A percentile compares a stretch with the other conserved stretches of the same genome.
Evolutionary conservation across 2,888 invertebrate species (phyloP).

Genomic region (Drosophila paramelanica): DNA sequence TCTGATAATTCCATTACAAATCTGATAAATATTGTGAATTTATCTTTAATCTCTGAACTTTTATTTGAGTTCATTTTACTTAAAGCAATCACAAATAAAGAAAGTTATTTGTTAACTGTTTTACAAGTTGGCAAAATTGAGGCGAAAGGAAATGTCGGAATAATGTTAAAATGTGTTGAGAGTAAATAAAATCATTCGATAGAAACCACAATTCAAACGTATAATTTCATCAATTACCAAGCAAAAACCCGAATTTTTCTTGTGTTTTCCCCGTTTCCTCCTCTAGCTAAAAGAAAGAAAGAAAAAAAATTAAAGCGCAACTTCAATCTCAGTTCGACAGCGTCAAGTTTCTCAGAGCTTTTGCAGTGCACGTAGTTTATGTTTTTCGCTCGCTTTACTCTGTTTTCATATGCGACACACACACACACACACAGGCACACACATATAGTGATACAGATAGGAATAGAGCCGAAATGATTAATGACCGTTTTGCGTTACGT

Average conservation of each 20-base stretch:
- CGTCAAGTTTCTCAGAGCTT: slow-evolving; percentile 34
- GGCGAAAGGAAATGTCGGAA: not conserved
- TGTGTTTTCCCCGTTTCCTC: not conserved
- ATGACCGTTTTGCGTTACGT: slow-evolving; percentile 71
- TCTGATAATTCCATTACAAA: too few relatives aligned
- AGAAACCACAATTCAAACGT: slow-evolving; percentile 9
- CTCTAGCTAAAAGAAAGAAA: not conserved
- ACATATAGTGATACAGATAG: slow-evolving; percentile 23
- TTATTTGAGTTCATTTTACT: too few relatives aligned
- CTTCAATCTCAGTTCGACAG: slow-evolving; percentile 60
- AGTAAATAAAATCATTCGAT: slow-evolving; percentile 2
- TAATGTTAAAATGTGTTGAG: slow-evolving; percentile 6
- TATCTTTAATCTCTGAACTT: too few relatives aligned
- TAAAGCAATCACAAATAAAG: too few relatives aligned
- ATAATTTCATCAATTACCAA: slow-evolving; percentile 54
- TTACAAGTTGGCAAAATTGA: not conserved
- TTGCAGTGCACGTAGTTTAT: slow-evolving; percentile 61
- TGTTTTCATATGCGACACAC: slow-evolving; percentile 33
- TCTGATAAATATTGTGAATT: too few relatives aligned
- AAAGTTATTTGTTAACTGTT: too few relatives aligned
- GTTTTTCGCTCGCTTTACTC: slow-evolving; percentile 46
- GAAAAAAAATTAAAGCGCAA: slow-evolving; percentile 17
- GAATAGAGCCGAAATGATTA: slow-evolving; percentile 76
- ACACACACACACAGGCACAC: slow-evolving; percentile 23
- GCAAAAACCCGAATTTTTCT: slow-evolving; percentile 30